Conservation (phyloP, 2,113 vertebrate species). For the Neogobius melanostomus region DNA sequence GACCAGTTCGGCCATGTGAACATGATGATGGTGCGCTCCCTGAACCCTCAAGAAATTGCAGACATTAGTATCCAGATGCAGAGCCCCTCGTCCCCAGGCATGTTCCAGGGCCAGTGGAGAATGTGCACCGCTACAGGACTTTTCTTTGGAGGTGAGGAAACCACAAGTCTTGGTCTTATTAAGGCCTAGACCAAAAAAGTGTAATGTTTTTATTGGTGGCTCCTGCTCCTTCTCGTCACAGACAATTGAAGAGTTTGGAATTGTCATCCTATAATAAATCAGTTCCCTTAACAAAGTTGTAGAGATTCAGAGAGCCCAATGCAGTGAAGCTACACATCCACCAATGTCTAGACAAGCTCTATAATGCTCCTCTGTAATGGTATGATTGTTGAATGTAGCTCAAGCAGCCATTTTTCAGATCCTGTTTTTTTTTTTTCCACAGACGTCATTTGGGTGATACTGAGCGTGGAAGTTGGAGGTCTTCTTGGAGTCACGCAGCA, state of each 20-base stretch:
- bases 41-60: slow-evolving; percentile 93
- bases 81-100: slow-evolving; percentile 91
- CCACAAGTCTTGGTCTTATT: not conserved
- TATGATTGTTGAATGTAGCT: no score
- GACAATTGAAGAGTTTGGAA: not conserved
- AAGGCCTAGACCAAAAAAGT: not conserved
- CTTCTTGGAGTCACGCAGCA: slow-evolving; percentile 99
- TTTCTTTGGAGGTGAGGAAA: slow-evolving; percentile 89
- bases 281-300: not conserved
- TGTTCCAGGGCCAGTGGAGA: slow-evolving; percentile 99
- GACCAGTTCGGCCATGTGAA: slow-evolving; percentile 98
- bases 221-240: not conserved
- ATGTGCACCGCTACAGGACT: slow-evolving; percentile 98
- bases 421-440: slow-evolving; percentile 41
- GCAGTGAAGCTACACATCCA: not conserved
- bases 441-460: slow-evolving; percentile 99
- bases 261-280: not conserved
- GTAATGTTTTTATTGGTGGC: not conserved
- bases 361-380: no score
- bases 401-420: not conserved
- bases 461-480: slow-evolving; percentile 97
- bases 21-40: slow-evolving; percentile 94
- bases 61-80: slow-evolving; percentile 99
- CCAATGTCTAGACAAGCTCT: not conserved
- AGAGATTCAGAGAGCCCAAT: not conserved